Percentiles rank a stretch among this genome's conserved stretches.
These are phyloP conservation scores for Echiichthys vipera DNA, from an alignment of 2,797 vertebrate species.

Conservation along the genomic window DNA sequence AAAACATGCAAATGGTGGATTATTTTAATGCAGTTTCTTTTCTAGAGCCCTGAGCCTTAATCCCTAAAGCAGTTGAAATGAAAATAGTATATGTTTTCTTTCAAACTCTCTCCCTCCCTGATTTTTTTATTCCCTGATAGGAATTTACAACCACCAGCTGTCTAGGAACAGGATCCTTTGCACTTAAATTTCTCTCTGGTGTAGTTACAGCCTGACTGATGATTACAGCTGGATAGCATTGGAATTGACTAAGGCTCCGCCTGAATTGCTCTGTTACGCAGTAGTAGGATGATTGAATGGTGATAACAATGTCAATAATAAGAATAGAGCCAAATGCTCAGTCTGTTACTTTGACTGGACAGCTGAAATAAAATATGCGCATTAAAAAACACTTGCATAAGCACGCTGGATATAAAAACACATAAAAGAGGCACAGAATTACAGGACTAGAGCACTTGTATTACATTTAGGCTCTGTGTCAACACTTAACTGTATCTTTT, in stretches of 20 bases:
- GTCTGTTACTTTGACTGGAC: constrained; percentile 30
- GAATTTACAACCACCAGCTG: constrained; percentile 78
- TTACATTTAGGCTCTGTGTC: not conserved
- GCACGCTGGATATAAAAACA: constrained; percentile 11
- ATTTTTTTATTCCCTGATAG: constrained; percentile 62
- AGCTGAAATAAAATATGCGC: constrained; percentile 42
- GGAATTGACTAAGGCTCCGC: constrained; percentile 46
- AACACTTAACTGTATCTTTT: not conserved
- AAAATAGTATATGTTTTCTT: constrained; percentile 83
- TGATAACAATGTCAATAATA: constrained; percentile 32
- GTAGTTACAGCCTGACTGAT: constrained; percentile 65
- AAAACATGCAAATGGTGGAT: constrained; percentile 87
- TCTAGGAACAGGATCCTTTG: constrained; percentile 72
- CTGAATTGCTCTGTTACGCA: constrained; percentile 21
- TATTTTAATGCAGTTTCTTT: constrained; percentile 84
- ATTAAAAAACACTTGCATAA: constrained; percentile 53
- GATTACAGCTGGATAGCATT: constrained; percentile 59
- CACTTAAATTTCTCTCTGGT: constrained; percentile 57
- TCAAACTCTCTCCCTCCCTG: constrained; percentile 60
- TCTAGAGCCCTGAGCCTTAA: constrained; percentile 75
- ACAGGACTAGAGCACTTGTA: not conserved
- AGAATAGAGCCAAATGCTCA: constrained; percentile 23
- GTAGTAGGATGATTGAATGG: constrained; percentile 25
- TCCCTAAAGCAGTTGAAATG: constrained; percentile 84
- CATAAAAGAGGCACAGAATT: not conserved